Conservation (phyloP, 2,113 vertebrate genomes). For the Typhlomys cinereus region DNA sequence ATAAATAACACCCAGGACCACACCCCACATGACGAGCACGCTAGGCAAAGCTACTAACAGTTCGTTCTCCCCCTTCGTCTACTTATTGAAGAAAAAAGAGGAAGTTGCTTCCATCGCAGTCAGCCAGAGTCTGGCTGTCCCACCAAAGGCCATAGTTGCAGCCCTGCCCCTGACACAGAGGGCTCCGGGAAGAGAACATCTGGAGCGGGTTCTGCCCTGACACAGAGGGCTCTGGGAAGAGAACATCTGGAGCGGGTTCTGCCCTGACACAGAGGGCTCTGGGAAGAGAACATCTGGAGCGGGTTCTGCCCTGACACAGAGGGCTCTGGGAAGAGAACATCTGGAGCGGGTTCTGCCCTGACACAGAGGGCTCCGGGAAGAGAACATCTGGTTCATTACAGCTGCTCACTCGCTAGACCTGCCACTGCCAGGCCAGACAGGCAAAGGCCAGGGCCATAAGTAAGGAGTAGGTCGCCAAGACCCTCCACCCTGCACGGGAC, state of each 20-base stretch:
- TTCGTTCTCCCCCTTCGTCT: slow-evolving; percentile 31
- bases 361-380: too few species aligned
- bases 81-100: slow-evolving; percentile 38
- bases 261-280: too few species aligned
- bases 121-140: slow-evolving; percentile 25
- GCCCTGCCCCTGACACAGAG: slow-evolving; percentile 62
- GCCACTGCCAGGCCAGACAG: slow-evolving; percentile 46
- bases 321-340: too few species aligned
- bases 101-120: slow-evolving; percentile 59
- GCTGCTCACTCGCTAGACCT: slow-evolving; percentile 28
- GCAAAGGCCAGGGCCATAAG: slow-evolving; percentile 29
- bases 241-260: too few species aligned
- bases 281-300: too few species aligned
- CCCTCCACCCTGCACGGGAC: too few species aligned
- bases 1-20: background rate
- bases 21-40: background rate
- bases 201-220: slow-evolving; percentile 76
- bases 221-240: too few species aligned
- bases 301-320: too few species aligned
- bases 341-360: too few species aligned
- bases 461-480: slow-evolving; percentile 1
- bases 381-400: too few species aligned
- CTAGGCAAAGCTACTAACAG: slow-evolving; percentile 6
- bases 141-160: slow-evolving; percentile 65
- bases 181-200: slow-evolving; percentile 61